These are phyloP conservation scores for Meiosimyza platycephala DNA, from an alignment of 2,888 invertebrate species.

Conservation along the genomic window DNA sequence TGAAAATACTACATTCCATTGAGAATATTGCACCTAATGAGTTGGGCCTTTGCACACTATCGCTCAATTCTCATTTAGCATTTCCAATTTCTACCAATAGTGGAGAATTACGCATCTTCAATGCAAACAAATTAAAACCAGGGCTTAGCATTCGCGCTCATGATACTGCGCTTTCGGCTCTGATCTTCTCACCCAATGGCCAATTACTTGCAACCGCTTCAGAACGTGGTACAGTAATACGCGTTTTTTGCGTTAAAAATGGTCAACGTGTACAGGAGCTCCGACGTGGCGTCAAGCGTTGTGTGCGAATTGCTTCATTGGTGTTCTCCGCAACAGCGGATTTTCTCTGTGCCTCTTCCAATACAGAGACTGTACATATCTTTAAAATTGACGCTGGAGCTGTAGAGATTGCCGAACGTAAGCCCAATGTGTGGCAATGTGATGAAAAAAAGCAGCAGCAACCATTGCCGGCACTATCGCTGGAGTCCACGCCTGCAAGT, in stretches of 20 bases:
- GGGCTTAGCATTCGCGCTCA: conserved; percentile 64
- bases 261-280: conserved; percentile 67
- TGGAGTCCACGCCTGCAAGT: conserved; percentile 27
- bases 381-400: conserved; percentile 63
- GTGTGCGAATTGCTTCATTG: conserved; percentile 64
- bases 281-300: conserved; percentile 65
- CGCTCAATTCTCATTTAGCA: conserved; percentile 64
- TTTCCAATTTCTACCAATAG: conserved; percentile 62
- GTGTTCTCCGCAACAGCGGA: conserved; percentile 63
- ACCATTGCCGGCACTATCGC: conserved; percentile 1
- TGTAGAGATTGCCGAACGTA: conserved; percentile 61
- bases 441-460: conserved; percentile 47
- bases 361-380: conserved; percentile 67
- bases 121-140: conserved; percentile 60
- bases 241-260: conserved; percentile 66
- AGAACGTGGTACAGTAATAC: conserved; percentile 66
- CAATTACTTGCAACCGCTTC: conserved; percentile 65
- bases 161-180: conserved; percentile 63
- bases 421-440: conserved; percentile 42
- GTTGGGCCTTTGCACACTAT: conserved; percentile 63
- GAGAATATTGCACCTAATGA: conserved; percentile 63
- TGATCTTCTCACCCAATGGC: conserved; percentile 65
- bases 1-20: conserved; percentile 66
- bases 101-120: conserved; percentile 65
- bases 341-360: conserved; percentile 65